Evolutionary conservation across 1,140 invertebrate species (phyloP).

Genomic region (Ceratosolen fusciceps): DNA sequence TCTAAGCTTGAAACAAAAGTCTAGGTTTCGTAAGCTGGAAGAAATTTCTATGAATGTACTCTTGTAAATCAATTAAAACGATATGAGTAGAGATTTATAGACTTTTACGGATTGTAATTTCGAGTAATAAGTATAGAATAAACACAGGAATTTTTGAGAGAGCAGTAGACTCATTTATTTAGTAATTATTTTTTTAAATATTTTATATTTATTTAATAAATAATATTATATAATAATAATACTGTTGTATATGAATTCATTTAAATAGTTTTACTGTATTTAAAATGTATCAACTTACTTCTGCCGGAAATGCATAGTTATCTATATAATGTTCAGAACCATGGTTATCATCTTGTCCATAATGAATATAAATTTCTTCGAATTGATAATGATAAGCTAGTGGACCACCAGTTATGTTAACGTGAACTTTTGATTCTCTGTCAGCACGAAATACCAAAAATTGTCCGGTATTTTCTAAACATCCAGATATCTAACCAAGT

Average conservation of each 20-base stretch:
- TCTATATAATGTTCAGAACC: slow-evolving; percentile 96
- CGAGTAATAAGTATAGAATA: too few species aligned
- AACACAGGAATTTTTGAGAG: too few species aligned
- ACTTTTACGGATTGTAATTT: too few species aligned
- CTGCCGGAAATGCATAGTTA: slow-evolving; percentile 93
- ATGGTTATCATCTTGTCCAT: slow-evolving; percentile 86
- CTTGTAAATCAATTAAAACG: too few species aligned
- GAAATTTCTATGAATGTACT: too few species aligned
- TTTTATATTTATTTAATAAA: too few species aligned
- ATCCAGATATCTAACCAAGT: slow-evolving; percentile 89
- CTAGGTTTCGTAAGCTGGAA: too few species aligned
- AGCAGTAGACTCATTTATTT: too few species aligned
- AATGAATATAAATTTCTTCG: slow-evolving; percentile 95
- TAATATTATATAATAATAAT: neutral
- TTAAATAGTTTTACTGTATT: neutral
- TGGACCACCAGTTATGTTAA: slow-evolving; percentile 96
- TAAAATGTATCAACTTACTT: slow-evolving; percentile 76
- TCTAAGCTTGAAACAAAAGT: too few species aligned
- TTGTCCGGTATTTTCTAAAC: slow-evolving; percentile 90
- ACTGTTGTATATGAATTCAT: neutral
- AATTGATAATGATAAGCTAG: slow-evolving; percentile 95
- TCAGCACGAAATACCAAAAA: slow-evolving; percentile 92
- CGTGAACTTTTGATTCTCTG: slow-evolving; percentile 85
- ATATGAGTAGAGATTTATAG: too few species aligned
- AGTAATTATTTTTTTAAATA: too few species aligned